These are phyloP conservation scores for Suillia variegata DNA, from an alignment of 2,888 invertebrate genomes.

Conservation along the genomic window DNA sequence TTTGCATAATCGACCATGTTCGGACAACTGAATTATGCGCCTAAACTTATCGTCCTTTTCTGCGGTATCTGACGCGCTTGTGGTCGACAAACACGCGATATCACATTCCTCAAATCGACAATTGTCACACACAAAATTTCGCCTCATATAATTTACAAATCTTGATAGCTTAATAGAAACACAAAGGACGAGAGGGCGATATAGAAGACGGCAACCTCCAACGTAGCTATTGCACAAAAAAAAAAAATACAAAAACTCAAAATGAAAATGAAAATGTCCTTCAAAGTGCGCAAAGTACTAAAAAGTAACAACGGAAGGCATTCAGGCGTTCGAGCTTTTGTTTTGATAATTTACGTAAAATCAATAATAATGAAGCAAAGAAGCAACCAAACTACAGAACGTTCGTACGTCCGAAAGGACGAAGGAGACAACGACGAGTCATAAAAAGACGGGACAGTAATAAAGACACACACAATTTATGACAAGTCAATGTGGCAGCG, in stretches of 20 bases:
- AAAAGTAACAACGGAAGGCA: conserved; percentile 4
- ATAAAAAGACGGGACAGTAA: conserved; percentile 1
- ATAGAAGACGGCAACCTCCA: conserved; percentile 2
- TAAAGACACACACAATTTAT: conserved; percentile 1
- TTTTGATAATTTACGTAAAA: conserved; percentile 49
- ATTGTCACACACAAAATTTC: conserved; percentile 36
- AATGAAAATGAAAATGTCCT: conserved; percentile 43
- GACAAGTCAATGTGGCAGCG: neutral
- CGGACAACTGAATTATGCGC: neutral
- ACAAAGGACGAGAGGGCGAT: conserved; percentile 17
- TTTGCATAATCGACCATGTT: neutral
- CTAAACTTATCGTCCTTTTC: neutral
- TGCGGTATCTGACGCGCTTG: conserved; percentile 1
- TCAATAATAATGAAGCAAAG: conserved; percentile 39
- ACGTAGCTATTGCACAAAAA: no score
- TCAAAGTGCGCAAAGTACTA: conserved; percentile 32
- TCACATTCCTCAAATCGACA: conserved; percentile 29
- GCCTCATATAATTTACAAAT: conserved; percentile 55
- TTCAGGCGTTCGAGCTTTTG: conserved; percentile 17
- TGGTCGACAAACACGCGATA: conserved; percentile 16
- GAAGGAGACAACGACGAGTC: no score
- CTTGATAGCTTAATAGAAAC: conserved; percentile 51
- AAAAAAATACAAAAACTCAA: conserved; percentile 5
- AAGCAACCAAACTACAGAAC: no score
- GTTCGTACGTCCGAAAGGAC: no score